A percentile compares a stretch with the other conserved stretches of the same genome.
Evolutionary conservation across 1,140 invertebrate species (phyloP).

Genomic region (Mercenaria mercenaria): DNA sequence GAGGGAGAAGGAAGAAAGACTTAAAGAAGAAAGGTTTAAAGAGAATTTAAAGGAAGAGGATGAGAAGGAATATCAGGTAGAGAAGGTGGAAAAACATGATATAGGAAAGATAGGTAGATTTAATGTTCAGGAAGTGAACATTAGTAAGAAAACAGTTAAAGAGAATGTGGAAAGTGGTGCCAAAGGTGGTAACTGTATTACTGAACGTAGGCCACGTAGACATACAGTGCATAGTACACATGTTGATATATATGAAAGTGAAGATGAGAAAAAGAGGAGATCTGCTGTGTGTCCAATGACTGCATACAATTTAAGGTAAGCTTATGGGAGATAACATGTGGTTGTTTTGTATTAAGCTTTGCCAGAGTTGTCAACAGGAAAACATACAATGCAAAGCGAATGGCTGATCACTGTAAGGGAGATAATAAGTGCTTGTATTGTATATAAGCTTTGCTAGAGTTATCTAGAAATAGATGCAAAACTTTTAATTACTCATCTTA

Average conservation of each 20-base stretch:
- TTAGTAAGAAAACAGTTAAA: neutral
- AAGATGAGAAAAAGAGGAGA: neutral
- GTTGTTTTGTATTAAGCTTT: neutral
- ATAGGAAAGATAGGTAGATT: neutral
- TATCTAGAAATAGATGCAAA: too few species aligned
- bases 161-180: neutral
- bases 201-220: neutral
- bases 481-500: too few species aligned
- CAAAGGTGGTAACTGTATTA: neutral
- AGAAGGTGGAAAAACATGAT: neutral
- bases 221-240: neutral
- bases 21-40: neutral
- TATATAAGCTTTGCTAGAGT: too few species aligned
- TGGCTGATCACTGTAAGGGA: neutral
- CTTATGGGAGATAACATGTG: neutral
- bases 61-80: neutral
- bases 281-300: constrained; percentile 28
- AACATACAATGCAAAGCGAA: too few species aligned
- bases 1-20: neutral
- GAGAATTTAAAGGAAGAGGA: neutral
- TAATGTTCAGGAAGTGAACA: neutral
- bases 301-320: constrained; percentile 40
- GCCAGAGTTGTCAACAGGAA: too few species aligned
- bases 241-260: neutral
- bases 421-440: neutral